A percentile compares a stretch with the other conserved stretches of the same genome.
phyloP scores from a whole-genome alignment of 2,888 invertebrate genomes.

The Labia minor region DNA sequence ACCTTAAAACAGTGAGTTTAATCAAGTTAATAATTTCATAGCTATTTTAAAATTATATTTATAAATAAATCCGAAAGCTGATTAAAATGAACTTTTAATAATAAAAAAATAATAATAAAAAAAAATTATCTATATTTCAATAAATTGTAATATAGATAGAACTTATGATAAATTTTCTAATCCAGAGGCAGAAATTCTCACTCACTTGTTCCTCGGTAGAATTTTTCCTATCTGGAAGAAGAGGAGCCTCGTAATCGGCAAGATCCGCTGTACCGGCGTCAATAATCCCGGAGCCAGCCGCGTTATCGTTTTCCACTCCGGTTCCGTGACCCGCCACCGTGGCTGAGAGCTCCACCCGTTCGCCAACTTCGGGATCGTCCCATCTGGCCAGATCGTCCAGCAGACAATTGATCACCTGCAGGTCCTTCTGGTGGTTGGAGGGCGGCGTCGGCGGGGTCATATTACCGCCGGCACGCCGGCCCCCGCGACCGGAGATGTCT shows the following conservation, averaged over 20 bases:
- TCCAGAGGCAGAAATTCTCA: no score
- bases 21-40: no score
- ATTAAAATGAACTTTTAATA: no score
- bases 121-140: no score
- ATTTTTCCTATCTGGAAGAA: background rate
- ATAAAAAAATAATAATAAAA: no score
- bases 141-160: no score
- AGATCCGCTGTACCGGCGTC: background rate
- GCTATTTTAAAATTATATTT: no score
- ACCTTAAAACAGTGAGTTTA: no score
- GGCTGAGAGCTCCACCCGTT: conserved; percentile 8
- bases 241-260: background rate
- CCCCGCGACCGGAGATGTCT: conserved; percentile 20
- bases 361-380: background rate
- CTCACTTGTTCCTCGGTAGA: background rate
- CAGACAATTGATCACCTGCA: conserved; percentile 35
- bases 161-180: no score
- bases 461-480: conserved; percentile 16
- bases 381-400: conserved; percentile 33
- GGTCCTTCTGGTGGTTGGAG: conserved; percentile 30
- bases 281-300: background rate
- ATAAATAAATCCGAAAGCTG: no score
- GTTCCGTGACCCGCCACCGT: background rate
- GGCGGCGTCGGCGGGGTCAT: conserved; percentile 13
- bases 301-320: background rate